Base-by-base conservation (phyloP, 1,140 invertebrate species). In the Adoxophyes honmai region DNA sequence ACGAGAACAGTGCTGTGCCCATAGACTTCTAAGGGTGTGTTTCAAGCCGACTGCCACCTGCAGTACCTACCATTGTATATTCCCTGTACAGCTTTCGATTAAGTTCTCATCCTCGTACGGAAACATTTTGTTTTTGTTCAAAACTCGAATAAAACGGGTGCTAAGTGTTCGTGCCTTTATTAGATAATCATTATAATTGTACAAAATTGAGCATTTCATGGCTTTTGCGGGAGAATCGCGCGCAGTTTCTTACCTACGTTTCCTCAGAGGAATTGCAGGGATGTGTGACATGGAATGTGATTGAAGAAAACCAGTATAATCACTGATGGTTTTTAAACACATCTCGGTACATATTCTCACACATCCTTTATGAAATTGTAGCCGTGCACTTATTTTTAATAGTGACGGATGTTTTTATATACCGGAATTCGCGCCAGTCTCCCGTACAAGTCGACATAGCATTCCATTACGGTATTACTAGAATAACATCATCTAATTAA, bases 121-220 rank as follows among this genome's bases (percentile, higher is more conserved):
- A 44, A 18, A 21, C 42, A 1, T 33, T 4, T 13, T 28, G 21
- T 28, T 33, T 4, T 13, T 28, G 21, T 28, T 28, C 11, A 28
- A 48, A 28, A n/a, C 42, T 48, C 42, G 21, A 13, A 48, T 28
- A 48, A 18, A 48, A 48, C 42, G 42, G 21, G 42, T 48, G 42
- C 10, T 28, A 28, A 18, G 42, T 48, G n/a, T 10, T 48, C 18
- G 42, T 48, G 42, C 42, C 16, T 36, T 48, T 28, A 28, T 48
- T 48, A 33, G 18, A 33, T 33, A 21, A 33, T 33, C 42, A 28
- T 33, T 28, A 21, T 48, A 7, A 28, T 48, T 48, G 42, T 48
- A 48, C 42, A 48, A 21, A 48, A 28, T 48, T 48, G 18, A 38
- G 18, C 42, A 48, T 48, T 48, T 48, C 2, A 21, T 4, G 21